These are phyloP conservation scores for Subanguina moxae DNA, from an alignment of 1,140 invertebrate species.

Conservation along the genomic window DNA sequence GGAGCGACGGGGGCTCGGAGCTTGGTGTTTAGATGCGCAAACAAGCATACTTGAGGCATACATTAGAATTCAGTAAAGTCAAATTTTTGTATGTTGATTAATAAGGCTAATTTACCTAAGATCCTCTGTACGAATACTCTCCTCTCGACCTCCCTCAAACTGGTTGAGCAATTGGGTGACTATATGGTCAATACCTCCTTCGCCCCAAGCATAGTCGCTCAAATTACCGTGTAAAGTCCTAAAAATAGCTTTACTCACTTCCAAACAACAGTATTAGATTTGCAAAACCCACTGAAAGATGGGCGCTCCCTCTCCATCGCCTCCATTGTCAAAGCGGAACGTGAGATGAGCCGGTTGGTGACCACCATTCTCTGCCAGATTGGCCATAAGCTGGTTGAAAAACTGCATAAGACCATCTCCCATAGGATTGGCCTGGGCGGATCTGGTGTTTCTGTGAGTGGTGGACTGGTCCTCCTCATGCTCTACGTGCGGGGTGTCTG, in stretches of 20 bases:
- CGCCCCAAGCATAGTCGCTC: conserved; percentile 21
- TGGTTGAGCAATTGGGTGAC: conserved; percentile 21
- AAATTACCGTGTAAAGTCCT: conserved; percentile 18
- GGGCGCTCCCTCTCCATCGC: background rate
- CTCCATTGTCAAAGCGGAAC: conserved; percentile 5
- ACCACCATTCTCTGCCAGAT: conserved; percentile 2
- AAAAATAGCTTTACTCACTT: background rate
- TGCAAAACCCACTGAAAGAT: no score
- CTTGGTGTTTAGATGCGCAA: no score
- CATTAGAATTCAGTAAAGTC: no score
- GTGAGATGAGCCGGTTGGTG: background rate
- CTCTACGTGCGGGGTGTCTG: background rate
- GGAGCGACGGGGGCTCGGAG: no score
- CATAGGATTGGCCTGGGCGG: background rate
- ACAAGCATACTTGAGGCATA: no score
- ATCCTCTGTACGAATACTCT: conserved; percentile 9
- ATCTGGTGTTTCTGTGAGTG: background rate
- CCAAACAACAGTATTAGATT: background rate
- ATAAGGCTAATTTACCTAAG: conserved; percentile 15
- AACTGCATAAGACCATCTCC: conserved; percentile 6
- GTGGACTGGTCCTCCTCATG: background rate
- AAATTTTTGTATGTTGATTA: no score
- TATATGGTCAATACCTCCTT: conserved; percentile 14
- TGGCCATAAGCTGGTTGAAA: conserved; percentile 10
- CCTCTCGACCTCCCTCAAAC: conserved; percentile 4